Conservation (phyloP, 2,888 invertebrate genomes). For the Nymphalis c-album region DNA sequence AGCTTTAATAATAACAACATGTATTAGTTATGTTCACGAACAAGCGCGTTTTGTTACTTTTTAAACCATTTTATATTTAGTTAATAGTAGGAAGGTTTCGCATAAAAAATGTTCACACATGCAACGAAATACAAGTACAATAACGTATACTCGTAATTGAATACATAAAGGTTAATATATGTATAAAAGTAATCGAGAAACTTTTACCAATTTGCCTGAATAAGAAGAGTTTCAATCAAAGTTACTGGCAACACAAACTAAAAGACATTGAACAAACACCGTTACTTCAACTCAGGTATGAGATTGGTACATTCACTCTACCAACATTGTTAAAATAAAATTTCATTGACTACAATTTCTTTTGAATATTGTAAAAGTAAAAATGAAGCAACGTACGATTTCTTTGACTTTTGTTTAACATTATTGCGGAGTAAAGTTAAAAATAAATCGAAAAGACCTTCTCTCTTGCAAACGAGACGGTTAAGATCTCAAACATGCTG, state of each 20-base stretch:
- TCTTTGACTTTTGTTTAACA: too few relatives aligned
- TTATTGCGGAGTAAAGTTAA: too few relatives aligned
- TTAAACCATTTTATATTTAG: too few relatives aligned
- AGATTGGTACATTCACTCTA: slow-evolving; percentile 31
- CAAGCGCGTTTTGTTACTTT: too few relatives aligned
- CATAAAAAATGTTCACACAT: not conserved
- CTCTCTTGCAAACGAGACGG: too few relatives aligned
- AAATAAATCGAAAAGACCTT: too few relatives aligned
- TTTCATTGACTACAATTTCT: slow-evolving; percentile 19
- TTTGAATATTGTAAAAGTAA: slow-evolving; percentile 18
- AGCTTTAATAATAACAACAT: too few relatives aligned
- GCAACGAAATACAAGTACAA: not conserved
- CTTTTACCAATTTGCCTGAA: slow-evolving; percentile 73
- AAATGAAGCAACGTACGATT: too few relatives aligned
- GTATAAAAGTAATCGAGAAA: slow-evolving; percentile 72
- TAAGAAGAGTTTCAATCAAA: slow-evolving; percentile 76
- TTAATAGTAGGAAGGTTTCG: not conserved
- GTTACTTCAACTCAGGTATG: slow-evolving; percentile 38
- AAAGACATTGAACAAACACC: slow-evolving; percentile 62
- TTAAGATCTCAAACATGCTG: too few relatives aligned
- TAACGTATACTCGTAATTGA: not conserved
- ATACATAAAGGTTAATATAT: slow-evolving; percentile 36
- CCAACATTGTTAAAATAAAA: slow-evolving; percentile 18
- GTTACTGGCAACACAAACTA: slow-evolving; percentile 65
- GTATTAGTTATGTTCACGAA: too few relatives aligned